These are phyloP conservation scores for Dicranocentrus wangi DNA, from an alignment of 2,888 invertebrate genomes.

Conservation along the genomic window DNA sequence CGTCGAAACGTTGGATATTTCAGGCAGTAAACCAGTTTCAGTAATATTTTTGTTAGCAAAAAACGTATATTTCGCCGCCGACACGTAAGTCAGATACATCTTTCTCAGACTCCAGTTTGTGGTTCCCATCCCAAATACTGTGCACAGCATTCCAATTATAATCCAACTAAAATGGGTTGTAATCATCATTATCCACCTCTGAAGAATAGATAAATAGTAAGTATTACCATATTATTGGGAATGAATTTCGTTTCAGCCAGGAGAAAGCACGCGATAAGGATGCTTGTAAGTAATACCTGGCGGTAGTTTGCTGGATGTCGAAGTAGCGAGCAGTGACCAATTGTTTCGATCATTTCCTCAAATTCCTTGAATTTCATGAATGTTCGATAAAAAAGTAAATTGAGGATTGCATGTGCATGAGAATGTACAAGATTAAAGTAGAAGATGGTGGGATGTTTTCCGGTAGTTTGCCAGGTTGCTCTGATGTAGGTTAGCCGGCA, in stretches of 20 bases:
- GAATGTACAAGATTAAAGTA: constrained; percentile 39
- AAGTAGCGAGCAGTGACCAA: background rate
- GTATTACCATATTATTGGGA: no score
- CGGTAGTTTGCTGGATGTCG: background rate
- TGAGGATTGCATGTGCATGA: constrained; percentile 16
- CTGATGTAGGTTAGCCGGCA: constrained; percentile 10
- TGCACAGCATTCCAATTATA: background rate
- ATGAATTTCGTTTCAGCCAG: no score
- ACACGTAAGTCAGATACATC: constrained; percentile 17
- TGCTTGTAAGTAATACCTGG: background rate
- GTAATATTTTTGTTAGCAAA: background rate
- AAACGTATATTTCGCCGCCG: constrained; percentile 13
- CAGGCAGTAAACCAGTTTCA: background rate
- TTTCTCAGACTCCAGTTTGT: constrained; percentile 24
- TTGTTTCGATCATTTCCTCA: constrained; percentile 9
- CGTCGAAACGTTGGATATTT: background rate
- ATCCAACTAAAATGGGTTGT: background rate
- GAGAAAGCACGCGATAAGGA: no score
- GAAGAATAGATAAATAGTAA: no score
- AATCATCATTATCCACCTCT: background rate
- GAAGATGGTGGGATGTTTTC: constrained; percentile 31
- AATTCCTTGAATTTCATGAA: background rate
- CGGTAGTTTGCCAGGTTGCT: constrained; percentile 32
- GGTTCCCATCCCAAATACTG: background rate
- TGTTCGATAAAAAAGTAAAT: constrained; percentile 21